Evolutionary conservation across 1,140 invertebrate species (phyloP), one percentile per base, ranked within the genome.

Genomic region (Solenopsis fugax): DNA sequence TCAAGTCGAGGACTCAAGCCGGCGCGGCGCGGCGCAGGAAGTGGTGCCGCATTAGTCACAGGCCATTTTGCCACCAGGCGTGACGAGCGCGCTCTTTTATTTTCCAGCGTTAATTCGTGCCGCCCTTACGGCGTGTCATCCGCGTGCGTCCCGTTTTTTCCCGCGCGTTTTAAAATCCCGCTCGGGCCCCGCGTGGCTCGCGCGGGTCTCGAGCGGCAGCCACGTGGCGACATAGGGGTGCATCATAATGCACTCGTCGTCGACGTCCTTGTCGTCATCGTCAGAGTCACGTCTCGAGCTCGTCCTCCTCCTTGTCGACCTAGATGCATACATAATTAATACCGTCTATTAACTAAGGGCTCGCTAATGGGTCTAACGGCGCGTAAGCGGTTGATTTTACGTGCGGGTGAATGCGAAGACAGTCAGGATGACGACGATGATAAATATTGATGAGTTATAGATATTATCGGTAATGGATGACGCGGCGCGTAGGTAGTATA

Each of bases 51-150:
- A 94, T 95, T 95, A 95, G 94, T 95, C 94, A 95, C 94, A 94
- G 94, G 88, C 93, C 94, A 95, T 95, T 95, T 95, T 95, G 91
- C 92, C 92, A 95, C 92, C 94, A 94, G 93, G 93, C 94, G 94
- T 95, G 94, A 95, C 94, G 94, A 86, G 91, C 88, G 92, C 91
- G 91, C 90, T 93, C 90, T 93, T 94, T 94, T 92, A 91, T 93
- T 91, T 89, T 88, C 82, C 65, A 94, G 92, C 92, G 94, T 94
- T 94, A 94, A 95, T 95, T 94, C 93, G 90, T 91, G 87, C 86
- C 86, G 85, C 85, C 82, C 88, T 80, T 88, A 85, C 77, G 73
- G 52, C 71, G 34, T 64, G 34, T 77, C 67, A 75, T 72, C 71
- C 86, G 77, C 60, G 56, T 75, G 52, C 62, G 65, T 50, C 29